A percentile compares a stretch with the other conserved stretches of the same genome.
These are phyloP conservation scores for Merluccius polli DNA, from an alignment of 2,797 vertebrate species.

Conservation along the genomic window DNA sequence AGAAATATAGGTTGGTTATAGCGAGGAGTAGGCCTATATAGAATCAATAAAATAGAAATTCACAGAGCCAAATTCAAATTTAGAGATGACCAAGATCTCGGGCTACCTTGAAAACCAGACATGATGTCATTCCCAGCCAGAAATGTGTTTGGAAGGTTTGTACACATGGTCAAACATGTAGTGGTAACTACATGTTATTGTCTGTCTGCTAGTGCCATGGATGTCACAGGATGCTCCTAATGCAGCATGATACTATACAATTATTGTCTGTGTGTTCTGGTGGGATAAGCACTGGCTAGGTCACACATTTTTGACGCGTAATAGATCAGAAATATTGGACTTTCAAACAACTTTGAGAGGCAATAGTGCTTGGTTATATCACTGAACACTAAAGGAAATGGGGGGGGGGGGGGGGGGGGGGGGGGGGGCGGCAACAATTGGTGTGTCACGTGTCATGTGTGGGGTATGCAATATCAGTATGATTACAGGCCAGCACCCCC, in stretches of 20 bases:
- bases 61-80: not conserved
- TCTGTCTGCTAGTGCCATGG: not conserved
- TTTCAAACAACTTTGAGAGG: not conserved
- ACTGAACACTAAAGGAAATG: not conserved
- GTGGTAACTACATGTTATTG: not conserved
- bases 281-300: not conserved
- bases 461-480: conserved; percentile 12
- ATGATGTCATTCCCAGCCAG: not conserved
- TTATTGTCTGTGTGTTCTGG: not conserved
- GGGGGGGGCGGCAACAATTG: not conserved
- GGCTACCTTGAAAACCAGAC: not conserved
- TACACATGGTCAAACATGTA: no score
- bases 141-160: not conserved
- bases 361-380: conserved; percentile 9
- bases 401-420: no score
- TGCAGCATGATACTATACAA: not conserved
- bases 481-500: not conserved
- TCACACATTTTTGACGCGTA: not conserved
- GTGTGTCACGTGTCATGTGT: not conserved
- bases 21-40: not conserved
- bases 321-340: no score
- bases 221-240: not conserved
- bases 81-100: not conserved
- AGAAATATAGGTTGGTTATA: not conserved
- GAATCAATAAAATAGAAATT: not conserved